Conservation (phyloP, 2,113 vertebrate species). For the Chaetorhynchus papuensis region DNA sequence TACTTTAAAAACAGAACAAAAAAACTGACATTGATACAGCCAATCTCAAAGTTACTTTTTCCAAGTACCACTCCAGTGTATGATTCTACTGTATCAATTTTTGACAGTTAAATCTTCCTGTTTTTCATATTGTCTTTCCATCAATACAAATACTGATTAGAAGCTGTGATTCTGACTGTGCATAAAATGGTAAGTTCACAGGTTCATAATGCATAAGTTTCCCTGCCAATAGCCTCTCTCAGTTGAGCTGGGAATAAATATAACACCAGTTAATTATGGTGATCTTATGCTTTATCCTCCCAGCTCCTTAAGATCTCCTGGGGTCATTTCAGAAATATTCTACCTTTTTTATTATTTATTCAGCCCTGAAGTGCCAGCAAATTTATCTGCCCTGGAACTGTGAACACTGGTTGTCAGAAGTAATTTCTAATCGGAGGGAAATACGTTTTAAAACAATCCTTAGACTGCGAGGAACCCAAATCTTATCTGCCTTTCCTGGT, state of each 20-base stretch:
- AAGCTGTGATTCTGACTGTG: neutral
- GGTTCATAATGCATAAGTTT: neutral
- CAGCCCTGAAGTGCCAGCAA: neutral
- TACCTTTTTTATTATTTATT: neutral
- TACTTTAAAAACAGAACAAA: neutral
- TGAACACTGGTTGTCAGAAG: neutral
- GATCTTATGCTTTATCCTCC: neutral
- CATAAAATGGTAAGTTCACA: neutral
- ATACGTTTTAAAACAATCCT: neutral
- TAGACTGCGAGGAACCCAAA: neutral
- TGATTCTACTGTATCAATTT: neutral
- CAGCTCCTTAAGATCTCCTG: neutral
- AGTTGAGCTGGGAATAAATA: neutral
- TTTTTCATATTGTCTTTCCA: neutral
- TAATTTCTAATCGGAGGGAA: neutral
- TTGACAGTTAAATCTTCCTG: neutral
- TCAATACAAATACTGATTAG: neutral
- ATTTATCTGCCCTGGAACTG: neutral
- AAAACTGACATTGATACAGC: neutral
- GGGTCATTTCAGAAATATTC: neutral
- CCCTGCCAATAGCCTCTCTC: neutral
- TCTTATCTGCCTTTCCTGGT: neutral
- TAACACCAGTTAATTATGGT: neutral
- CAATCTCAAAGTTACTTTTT: neutral
- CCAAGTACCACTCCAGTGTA: neutral